Base-by-base conservation (phyloP, 1,140 invertebrate species). In the Delia radicum region DNA sequence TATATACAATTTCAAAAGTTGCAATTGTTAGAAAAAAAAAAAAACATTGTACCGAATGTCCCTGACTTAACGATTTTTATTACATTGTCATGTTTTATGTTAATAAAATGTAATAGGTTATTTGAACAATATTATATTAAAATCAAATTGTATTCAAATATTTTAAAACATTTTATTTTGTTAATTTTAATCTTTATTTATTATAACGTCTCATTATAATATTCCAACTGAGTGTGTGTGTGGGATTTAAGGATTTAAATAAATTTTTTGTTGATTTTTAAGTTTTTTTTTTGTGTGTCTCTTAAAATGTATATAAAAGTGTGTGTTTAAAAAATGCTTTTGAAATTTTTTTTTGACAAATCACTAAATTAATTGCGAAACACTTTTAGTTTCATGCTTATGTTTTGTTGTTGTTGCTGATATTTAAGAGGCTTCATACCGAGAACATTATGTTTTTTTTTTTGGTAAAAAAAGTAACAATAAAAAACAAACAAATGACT, bases 291-390 rank as follows among this genome's bases (percentile, higher is more conserved):
- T 18, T 24, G n/a, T 24, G 21, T 7, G 21, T 37, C 13, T 37
- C 33, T 37, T 37, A 1, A 2, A 10, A 1, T 24, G 21, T 21
- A 6, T 48, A n/a, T 48, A 18, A 33, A 10, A 31, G 63, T 31
- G 63, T 18, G 63, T 37, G n/a, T 55, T 21, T 42, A 29, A 65
- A 28, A 65, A 65, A 65, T 65, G 62, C 12, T 15, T 69, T 69
- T 69, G n/a, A 69, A 69, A 69, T 33, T 18, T 33, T 33, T 61
- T n/a, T 74, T 63, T 74, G 73, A 74, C 73, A 74, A 74, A 74
- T 74, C 73, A 46, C 73, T 37, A 27, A 74, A 74, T 74, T 74
- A 74, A 74, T 74, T 74, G 73, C 73, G 61, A 63, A 74, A 74
- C 73, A 63, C 73, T 74, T 74, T 74, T 62, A 29, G 37, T 73